Conservation (phyloP, 1,140 invertebrate genomes). For the Sinonovacula constricta region DNA sequence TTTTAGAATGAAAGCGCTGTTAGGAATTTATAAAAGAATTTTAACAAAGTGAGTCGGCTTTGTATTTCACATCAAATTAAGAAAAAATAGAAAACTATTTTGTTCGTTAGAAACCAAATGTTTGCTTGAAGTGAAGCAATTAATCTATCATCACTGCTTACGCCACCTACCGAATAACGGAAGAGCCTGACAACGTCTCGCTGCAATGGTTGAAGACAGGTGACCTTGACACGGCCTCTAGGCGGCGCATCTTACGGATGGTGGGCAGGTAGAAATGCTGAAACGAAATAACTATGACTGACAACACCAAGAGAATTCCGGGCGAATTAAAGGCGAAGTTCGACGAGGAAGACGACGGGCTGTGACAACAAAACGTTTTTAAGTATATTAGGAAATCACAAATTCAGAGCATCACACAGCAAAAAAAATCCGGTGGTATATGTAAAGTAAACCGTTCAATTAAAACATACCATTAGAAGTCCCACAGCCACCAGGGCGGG, state of each 20-base stretch:
- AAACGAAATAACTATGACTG: not conserved
- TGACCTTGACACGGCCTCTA: constrained; percentile 78
- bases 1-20: not conserved
- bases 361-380: not conserved
- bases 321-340: not conserved
- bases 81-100: no score
- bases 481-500: constrained; percentile 1
- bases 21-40: not conserved
- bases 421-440: not conserved
- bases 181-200: constrained; percentile 79
- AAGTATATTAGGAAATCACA: not conserved
- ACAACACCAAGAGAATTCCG: not conserved
- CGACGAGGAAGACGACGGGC: not conserved
- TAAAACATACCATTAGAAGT: not conserved
- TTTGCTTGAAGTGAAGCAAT: no score
- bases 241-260: constrained; percentile 79
- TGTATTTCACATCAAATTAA: not conserved
- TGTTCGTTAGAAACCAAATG: no score
- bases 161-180: constrained; percentile 71
- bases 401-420: not conserved
- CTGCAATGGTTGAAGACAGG: constrained; percentile 80
- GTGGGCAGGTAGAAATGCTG: constrained; percentile 95
- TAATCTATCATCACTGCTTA: no score
- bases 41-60: not conserved
- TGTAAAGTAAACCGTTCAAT: not conserved